phyloP scores from a whole-genome alignment of 2,888 invertebrate genomes.

The Ophraella communa region DNA sequence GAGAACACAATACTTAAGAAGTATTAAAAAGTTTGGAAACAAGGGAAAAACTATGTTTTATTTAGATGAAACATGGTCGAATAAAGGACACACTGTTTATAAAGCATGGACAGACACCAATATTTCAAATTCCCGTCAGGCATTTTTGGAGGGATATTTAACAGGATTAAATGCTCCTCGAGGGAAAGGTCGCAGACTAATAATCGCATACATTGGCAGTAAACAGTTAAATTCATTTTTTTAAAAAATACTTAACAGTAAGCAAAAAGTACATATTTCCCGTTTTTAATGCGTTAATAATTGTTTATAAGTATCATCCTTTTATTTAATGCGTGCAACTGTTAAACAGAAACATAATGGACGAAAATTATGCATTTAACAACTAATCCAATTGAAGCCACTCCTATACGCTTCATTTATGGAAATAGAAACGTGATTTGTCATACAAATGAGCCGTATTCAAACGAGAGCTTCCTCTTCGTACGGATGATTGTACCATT shows the following conservation, averaged over 20 bases:
- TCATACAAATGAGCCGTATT: conserved; percentile 40
- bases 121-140: no score
- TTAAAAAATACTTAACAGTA: background rate
- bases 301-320: background rate
- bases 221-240: no score
- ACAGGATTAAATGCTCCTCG: no score
- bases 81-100: no score
- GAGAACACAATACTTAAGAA: no score
- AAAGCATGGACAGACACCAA: no score
- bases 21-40: no score
- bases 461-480: conserved; percentile 36
- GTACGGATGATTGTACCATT: conserved; percentile 40
- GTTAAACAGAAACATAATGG: background rate
- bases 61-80: no score
- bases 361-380: conserved; percentile 37
- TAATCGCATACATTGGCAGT: no score
- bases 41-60: no score
- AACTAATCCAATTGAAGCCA: conserved; percentile 36
- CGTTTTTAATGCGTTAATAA: background rate
- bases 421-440: conserved; percentile 46
- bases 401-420: conserved; percentile 45
- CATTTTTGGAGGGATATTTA: no score
- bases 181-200: no score
- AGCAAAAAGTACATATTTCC: background rate
- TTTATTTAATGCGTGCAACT: background rate